phyloP scores from a whole-genome alignment of 2,888 invertebrate species.

The Synergus laeviventris region DNA sequence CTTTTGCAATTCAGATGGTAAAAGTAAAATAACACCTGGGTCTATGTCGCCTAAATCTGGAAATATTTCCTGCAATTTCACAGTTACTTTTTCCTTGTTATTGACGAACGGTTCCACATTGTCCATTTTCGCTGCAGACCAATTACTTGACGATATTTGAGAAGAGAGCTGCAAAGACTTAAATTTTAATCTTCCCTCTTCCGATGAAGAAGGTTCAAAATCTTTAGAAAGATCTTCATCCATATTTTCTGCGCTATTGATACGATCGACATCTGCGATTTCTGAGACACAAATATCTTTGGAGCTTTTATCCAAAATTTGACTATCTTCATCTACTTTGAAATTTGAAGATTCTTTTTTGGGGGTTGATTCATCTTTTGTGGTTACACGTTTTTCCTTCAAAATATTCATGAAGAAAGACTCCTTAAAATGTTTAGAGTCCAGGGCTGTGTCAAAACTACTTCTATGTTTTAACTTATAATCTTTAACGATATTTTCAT shows the following conservation, averaged over 20 bases:
- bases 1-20: constrained; percentile 72
- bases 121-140: constrained; percentile 29
- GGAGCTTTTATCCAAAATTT: not conserved
- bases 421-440: constrained; percentile 63
- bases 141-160: constrained; percentile 14
- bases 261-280: not conserved
- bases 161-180: not conserved
- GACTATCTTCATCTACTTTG: not conserved
- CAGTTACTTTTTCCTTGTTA: constrained; percentile 12
- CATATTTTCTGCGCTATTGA: not conserved
- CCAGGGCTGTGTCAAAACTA: constrained; percentile 17
- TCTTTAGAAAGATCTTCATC: not conserved
- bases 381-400: constrained; percentile 54
- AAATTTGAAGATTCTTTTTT: not conserved
- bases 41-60: constrained; percentile 75
- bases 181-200: not conserved
- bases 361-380: not conserved
- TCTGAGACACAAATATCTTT: not conserved
- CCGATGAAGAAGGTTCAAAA: not conserved
- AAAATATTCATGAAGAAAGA: constrained; percentile 71
- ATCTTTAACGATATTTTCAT: constrained; percentile 12
- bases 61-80: constrained; percentile 74
- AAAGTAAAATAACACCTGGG: constrained; percentile 69
- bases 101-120: constrained; percentile 23
- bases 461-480: not conserved